These are phyloP conservation scores for Nesoenas mayeri DNA, from an alignment of 2,113 vertebrate genomes.

Conservation along the genomic window DNA sequence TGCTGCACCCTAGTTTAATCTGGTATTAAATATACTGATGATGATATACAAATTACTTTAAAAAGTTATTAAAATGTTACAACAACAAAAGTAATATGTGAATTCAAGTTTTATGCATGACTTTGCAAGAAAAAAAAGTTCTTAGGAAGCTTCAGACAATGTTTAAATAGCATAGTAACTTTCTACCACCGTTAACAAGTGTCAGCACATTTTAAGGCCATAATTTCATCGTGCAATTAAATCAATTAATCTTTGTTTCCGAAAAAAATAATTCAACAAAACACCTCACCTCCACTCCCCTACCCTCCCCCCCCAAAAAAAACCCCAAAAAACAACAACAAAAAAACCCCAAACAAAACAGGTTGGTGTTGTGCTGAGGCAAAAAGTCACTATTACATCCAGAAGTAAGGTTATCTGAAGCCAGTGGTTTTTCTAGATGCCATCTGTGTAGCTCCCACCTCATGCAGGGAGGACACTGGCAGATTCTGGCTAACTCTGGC, in stretches of 20 bases:
- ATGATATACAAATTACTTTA: constrained; percentile 37
- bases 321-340: no score
- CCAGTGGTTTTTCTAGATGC: not conserved
- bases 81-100: constrained; percentile 46
- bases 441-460: not conserved
- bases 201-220: constrained; percentile 41
- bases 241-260: constrained; percentile 23
- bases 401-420: constrained; percentile 38
- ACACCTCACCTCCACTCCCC: no score
- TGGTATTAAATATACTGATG: constrained; percentile 24
- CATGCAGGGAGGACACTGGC: not conserved
- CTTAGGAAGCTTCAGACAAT: constrained; percentile 34
- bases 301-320: rapidly evolving
- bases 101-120: constrained; percentile 74
- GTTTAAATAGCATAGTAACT: not conserved
- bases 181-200: not conserved
- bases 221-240: constrained; percentile 13
- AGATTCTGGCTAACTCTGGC: not conserved
- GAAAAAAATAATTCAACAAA: not conserved
- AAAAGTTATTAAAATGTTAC: constrained; percentile 56
- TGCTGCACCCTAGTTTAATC: constrained; percentile 50
- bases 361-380: not conserved
- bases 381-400: constrained; percentile 36
- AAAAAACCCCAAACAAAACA: not conserved
- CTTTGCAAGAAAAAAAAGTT: constrained; percentile 24